Conservation (phyloP, 2,888 invertebrate species). For the Myopa testacea region DNA sequence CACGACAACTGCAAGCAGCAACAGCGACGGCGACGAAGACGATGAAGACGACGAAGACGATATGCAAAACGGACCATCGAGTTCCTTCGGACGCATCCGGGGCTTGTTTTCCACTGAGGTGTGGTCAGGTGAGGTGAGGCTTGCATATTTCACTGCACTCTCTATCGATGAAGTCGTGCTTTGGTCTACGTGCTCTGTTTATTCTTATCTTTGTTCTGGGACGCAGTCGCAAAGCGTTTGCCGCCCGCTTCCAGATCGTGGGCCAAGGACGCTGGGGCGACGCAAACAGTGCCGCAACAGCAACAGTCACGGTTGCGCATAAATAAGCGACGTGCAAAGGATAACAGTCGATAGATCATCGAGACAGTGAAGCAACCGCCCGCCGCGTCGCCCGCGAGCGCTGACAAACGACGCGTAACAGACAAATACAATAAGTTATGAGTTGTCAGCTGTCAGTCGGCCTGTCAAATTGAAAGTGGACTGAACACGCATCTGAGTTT, state of each 20-base stretch:
- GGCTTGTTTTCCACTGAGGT: neutral
- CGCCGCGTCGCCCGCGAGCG: slow-evolving; percentile 30
- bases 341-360: slow-evolving; percentile 52
- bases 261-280: neutral
- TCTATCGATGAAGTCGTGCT: slow-evolving; percentile 50
- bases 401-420: slow-evolving; percentile 36
- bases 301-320: slow-evolving; percentile 27
- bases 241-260: slow-evolving; percentile 23
- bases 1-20: slow-evolving; percentile 50
- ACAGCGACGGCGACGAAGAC: neutral
- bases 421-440: slow-evolving; percentile 61
- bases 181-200: slow-evolving; percentile 39
- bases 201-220: slow-evolving; percentile 4
- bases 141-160: neutral
- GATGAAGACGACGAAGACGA: neutral
- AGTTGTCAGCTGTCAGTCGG: slow-evolving; percentile 69
- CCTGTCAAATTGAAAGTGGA: slow-evolving; percentile 69
- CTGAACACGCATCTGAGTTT: slow-evolving; percentile 63
- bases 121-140: neutral
- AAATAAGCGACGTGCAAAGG: slow-evolving; percentile 55
- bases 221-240: slow-evolving; percentile 27
- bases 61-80: slow-evolving; percentile 2
- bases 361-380: slow-evolving; percentile 31
- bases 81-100: slow-evolving; percentile 7
- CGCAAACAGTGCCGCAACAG: slow-evolving; percentile 37